A percentile compares a stretch with the other conserved stretches of the same genome.
These are phyloP conservation scores for Periparus ater DNA, from an alignment of 2,797 vertebrate genomes.

Conservation along the genomic window DNA sequence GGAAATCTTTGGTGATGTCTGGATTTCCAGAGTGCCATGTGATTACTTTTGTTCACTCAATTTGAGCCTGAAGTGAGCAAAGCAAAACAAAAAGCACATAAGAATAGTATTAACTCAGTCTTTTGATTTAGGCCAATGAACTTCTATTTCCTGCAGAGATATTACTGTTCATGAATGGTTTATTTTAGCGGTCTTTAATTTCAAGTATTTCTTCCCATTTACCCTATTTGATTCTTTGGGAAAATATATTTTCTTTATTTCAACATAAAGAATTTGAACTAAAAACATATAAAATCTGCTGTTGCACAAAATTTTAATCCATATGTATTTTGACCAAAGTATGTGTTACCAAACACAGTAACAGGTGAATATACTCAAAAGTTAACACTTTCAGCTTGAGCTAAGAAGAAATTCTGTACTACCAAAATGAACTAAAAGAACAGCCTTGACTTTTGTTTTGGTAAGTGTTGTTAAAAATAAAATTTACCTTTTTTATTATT, in stretches of 20 bases:
- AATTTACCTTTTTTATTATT: slow-evolving; percentile 21
- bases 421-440: slow-evolving; percentile 1
- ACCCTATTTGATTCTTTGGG: not conserved
- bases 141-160: slow-evolving; percentile 30
- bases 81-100: not conserved
- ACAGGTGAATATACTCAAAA: not conserved
- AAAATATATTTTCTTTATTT: slow-evolving; percentile 8
- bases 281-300: not conserved
- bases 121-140: not conserved
- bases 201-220: not conserved
- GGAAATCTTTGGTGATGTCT: slow-evolving; percentile 43
- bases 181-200: slow-evolving; percentile 20
- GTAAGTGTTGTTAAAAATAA: not conserved
- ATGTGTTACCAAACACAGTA: not conserved
- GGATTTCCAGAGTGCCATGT: slow-evolving; percentile 34
- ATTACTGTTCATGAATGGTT: not conserved
- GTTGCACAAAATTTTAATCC: not conserved
- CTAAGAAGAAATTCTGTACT: slow-evolving; percentile 33
- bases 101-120: not conserved
- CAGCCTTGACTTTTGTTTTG: slow-evolving; percentile 51
- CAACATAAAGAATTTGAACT: not conserved
- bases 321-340: not conserved
- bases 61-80: slow-evolving; percentile 61
- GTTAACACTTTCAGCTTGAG: not conserved
- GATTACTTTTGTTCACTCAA: slow-evolving; percentile 35